Evolutionary conservation across 2,797 vertebrate species (phyloP).

Genomic region (Ceryle rudis): DNA sequence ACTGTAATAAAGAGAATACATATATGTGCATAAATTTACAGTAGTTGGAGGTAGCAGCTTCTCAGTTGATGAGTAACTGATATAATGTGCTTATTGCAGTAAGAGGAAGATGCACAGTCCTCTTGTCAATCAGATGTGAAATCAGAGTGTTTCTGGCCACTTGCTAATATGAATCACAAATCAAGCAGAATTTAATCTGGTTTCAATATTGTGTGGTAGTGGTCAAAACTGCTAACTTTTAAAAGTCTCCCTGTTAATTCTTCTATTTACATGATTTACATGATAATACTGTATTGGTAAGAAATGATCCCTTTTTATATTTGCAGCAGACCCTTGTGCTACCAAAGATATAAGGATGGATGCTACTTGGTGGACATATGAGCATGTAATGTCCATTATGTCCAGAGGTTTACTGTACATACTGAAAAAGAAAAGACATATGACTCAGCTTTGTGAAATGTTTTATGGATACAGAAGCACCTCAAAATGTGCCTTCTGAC

Average conservation of each 20-base stretch:
- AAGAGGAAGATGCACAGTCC: neutral
- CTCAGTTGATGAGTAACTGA: neutral
- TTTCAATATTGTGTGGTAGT: neutral
- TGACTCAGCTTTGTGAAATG: neutral
- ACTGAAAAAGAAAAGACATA: neutral
- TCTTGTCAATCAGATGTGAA: neutral
- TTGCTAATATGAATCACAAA: neutral
- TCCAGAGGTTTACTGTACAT: neutral
- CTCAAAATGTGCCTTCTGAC: neutral
- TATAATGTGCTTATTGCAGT: neutral
- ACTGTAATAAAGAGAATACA: neutral
- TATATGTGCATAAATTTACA: neutral
- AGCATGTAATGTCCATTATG: neutral
- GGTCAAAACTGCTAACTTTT: neutral
- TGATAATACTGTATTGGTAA: neutral
- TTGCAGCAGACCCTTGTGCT: neutral
- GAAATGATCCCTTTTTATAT: neutral
- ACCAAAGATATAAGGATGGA: neutral
- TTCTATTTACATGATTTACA: neutral
- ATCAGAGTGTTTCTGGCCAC: neutral
- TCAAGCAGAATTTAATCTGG: neutral
- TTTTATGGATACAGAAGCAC: neutral
- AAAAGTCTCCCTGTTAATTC: neutral
- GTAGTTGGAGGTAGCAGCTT: neutral
- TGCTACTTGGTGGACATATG: accelerated